These are phyloP conservation scores for Cossypha polioptera DNA, from an alignment of 2,797 vertebrate genomes.

Conservation along the genomic window DNA sequence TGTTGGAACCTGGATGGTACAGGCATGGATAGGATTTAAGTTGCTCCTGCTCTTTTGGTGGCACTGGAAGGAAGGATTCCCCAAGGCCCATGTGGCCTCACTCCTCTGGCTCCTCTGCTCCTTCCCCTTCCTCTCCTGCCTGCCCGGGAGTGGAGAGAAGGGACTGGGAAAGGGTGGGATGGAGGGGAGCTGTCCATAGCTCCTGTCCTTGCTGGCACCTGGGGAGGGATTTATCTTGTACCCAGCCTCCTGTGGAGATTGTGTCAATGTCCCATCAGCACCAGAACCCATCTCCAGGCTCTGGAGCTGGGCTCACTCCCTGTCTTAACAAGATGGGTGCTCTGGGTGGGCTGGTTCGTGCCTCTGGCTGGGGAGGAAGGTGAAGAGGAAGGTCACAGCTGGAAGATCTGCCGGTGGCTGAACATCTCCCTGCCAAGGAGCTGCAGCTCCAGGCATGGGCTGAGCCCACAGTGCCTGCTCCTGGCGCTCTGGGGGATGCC, in stretches of 20 bases:
- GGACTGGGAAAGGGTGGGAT: neutral
- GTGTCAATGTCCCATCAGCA: neutral
- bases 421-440: neutral
- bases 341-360: neutral
- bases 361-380: neutral
- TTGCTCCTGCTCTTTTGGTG: neutral
- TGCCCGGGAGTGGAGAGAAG: neutral
- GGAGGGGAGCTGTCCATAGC: neutral
- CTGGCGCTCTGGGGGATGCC: neutral
- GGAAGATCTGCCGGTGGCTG: rapidly evolving
- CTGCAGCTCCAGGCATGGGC: neutral
- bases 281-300: neutral
- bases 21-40: neutral
- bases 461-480: neutral
- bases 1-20: neutral
- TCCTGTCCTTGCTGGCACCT: neutral
- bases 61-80: neutral
- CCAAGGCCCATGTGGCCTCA: rapidly evolving
- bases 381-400: neutral
- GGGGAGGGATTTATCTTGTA: neutral
- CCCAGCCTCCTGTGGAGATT: neutral
- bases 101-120: neutral
- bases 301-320: neutral
- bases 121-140: neutral
- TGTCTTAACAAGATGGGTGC: neutral